Evolutionary conservation across 2,888 invertebrate species (phyloP), one percentile per base, ranked within the genome.

Genomic region (Tiliacea aurago): DNA sequence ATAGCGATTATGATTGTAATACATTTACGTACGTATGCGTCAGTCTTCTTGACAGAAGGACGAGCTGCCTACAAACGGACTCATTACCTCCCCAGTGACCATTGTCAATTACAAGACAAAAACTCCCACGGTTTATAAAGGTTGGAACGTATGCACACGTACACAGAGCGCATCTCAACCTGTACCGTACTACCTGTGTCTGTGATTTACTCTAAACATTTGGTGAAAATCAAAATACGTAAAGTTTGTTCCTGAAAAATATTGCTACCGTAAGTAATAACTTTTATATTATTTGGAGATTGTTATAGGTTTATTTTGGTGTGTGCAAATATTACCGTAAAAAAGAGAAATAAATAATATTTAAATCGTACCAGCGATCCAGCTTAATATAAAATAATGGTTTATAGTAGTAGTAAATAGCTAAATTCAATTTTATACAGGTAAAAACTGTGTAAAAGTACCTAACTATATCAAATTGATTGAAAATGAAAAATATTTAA

Each of bases 61-160:
- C 95, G 93, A 87, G 84, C 87, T 91, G 95, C 93, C 91, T 96
- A 95, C 94, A 95, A 95, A 95, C 93, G 91, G 90, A 94, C 96
- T 95, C 93, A 96, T 96, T 96, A 95, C 92, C 93, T 94, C 93
- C 93, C 92, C 90, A 90, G 93, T 93, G 93, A 93, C 94, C 93
- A 95, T 96, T 95, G 95, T 95, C 93, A 94, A 93, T 95, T 93
- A 93, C 89, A 93, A 93, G 92, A 94, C 95, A 95, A 95, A 95
- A 96, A 95, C 92, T 96, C 95, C 93, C 96, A 95, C 95, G 95
- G 95, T 93, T 94, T 96, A 96, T 95, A 96, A 95, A 95, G 94
- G 94, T 93, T 89, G 90, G 92, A 84, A 88, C 90, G 92, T 90
- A 91, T 90, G 91, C 91, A 90, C 88, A 90, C 90, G 87, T 90